A percentile compares a stretch with the other conserved stretches of the same genome.
These are phyloP conservation scores for Hartigia nigra DNA, from an alignment of 2,888 invertebrate genomes.

Conservation along the genomic window DNA sequence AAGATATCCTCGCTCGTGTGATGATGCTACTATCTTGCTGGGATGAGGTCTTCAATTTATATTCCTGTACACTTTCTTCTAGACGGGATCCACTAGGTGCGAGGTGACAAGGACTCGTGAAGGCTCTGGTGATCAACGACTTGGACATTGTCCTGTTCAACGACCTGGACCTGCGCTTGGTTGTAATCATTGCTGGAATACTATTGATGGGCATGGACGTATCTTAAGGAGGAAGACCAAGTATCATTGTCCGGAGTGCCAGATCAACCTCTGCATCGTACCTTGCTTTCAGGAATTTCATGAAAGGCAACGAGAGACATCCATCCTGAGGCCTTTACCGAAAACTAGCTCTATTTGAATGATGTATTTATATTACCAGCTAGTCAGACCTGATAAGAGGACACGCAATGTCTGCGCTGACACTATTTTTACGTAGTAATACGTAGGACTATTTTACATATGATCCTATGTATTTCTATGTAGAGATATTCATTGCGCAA, in stretches of 20 bases:
- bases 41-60: not conserved
- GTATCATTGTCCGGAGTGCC: slow-evolving; percentile 91
- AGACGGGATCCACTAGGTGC: not conserved
- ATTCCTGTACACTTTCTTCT: not conserved
- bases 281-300: slow-evolving; percentile 90
- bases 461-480: not conserved
- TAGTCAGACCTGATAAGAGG: not conserved
- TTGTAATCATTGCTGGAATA: slow-evolving; percentile 93
- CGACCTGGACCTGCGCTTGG: slow-evolving; percentile 86
- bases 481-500: not conserved
- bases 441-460: not conserved
- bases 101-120: slow-evolving; percentile 30
- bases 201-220: slow-evolving; percentile 84
- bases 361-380: slow-evolving; percentile 12
- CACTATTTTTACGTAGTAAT: not conserved
- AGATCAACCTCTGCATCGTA: slow-evolving; percentile 89
- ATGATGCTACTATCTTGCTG: slow-evolving; percentile 9
- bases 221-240: slow-evolving; percentile 88
- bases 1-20: slow-evolving; percentile 23
- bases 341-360: slow-evolving; percentile 56
- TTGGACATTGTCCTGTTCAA: slow-evolving; percentile 86
- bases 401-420: not conserved
- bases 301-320: slow-evolving; percentile 69
- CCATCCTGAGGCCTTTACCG: slow-evolving; percentile 47
- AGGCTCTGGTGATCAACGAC: slow-evolving; percentile 66